These are phyloP conservation scores for Boulengeromyrus knoepffleri DNA, from an alignment of 2,113 vertebrate species.

Conservation along the genomic window DNA sequence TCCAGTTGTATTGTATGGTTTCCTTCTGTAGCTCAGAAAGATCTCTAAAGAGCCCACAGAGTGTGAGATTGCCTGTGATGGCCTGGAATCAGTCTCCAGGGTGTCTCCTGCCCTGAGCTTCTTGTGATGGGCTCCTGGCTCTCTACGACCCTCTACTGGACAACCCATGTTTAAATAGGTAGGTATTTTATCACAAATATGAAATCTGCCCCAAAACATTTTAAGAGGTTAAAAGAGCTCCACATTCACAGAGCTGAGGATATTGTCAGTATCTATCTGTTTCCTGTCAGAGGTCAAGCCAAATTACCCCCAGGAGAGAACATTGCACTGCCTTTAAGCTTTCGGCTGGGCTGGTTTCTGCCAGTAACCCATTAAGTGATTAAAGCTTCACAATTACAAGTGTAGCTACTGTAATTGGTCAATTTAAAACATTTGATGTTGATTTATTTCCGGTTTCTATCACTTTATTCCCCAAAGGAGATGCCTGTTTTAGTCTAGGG, in stretches of 20 bases:
- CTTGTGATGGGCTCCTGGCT: neutral
- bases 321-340: neutral
- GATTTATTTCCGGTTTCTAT: neutral
- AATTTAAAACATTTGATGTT: neutral
- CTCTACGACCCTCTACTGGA: neutral
- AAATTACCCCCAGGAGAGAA: neutral
- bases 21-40: neutral
- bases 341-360: neutral
- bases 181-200: neutral
- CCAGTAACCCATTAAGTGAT: constrained; percentile 5
- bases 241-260: neutral
- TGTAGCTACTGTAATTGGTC: neutral
- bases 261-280: neutral
- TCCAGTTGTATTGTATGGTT: neutral
- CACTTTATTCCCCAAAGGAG: neutral
- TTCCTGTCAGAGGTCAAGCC: neutral
- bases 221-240: neutral
- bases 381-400: constrained; percentile 3
- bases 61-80: neutral
- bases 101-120: neutral
- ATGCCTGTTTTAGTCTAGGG: neutral
- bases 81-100: neutral
- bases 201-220: neutral
- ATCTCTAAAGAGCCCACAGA: neutral
- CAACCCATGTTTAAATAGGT: neutral